Evolutionary conservation across 1,140 invertebrate genomes (phyloP), one percentile per base, ranked within the genome.

Genomic region (Tetramorium simillimum): DNA sequence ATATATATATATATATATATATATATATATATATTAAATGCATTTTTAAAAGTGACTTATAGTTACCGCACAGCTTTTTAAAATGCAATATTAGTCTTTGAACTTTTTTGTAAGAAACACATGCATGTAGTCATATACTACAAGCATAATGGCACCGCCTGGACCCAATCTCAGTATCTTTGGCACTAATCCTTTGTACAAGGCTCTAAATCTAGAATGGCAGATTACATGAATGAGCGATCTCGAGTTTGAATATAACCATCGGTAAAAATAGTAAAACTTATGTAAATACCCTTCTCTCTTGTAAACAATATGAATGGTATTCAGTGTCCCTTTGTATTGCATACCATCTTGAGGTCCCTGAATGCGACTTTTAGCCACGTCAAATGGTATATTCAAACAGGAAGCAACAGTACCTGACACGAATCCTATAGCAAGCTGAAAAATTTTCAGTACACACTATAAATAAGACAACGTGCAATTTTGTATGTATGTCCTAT

Each of bases 301-400:
- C 91, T 95, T 97, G 92, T 98, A 98, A 12, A 99, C 97, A 65
- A 97, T 95, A 18, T 89, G 90, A 53, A 99, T 97, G 10, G 98
- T 97, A 43, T 95, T 96, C 62, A 98, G 95, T 9, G 98, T 99
- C 56, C 96, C 96, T 73, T 95, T 96, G 91, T 99, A 99, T 91
- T 98, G 98, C 51, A 98, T 96, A 81, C 96, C 73, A 5, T 96
- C 97, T 95, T 99, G 98, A 6, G 98, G 98, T 0, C 98, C 98
- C 95, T 99, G 99, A 89, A 99, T 99, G 82, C 99, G 96, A 92
- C 98, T 99, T 95, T 99, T 99, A 10, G 98, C 99, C 6, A 99
- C 99, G 94, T 99, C 99, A 95, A 99, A 99, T 40, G 98, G 98
- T 95, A 99, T 99, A 94, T 99, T 99, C 33, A 98, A 95, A 92